phyloP scores from a whole-genome alignment of 2,888 invertebrate species.

The Diogma glabrata region DNA sequence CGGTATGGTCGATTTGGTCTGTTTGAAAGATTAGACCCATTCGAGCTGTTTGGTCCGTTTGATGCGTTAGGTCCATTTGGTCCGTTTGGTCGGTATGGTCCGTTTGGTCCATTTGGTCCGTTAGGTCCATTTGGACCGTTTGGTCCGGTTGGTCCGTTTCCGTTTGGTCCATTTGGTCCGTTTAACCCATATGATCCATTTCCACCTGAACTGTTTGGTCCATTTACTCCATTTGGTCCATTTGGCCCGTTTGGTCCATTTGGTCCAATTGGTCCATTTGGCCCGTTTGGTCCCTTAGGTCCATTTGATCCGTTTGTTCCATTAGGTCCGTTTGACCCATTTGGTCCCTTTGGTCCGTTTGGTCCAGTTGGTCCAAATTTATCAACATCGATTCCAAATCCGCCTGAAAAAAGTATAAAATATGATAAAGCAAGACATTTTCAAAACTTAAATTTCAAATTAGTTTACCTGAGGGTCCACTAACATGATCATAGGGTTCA shows the following conservation, averaged over 20 bases:
- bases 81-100: conserved; percentile 28
- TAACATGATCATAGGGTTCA: conserved; percentile 1
- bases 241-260: conserved; percentile 20
- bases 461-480: neutral
- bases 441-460: no score
- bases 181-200: conserved; percentile 14
- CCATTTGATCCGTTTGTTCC: conserved; percentile 27
- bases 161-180: conserved; percentile 18
- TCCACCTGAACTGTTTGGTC: conserved; percentile 18
- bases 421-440: no score
- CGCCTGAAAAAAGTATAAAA: conserved; percentile 1
- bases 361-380: conserved; percentile 38
- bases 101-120: conserved; percentile 20
- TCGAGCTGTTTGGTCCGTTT: conserved; percentile 26
- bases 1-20: no score
- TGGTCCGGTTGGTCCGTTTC: neutral
- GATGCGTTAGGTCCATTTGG: conserved; percentile 28
- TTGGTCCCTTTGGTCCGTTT: conserved; percentile 35
- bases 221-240: conserved; percentile 19
- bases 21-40: conserved; percentile 6
- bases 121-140: conserved; percentile 11
- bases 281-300: conserved; percentile 20
- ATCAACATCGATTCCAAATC: neutral
- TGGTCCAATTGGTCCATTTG: conserved; percentile 20
- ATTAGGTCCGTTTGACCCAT: conserved; percentile 34